A percentile compares a stretch with the other conserved stretches of the same genome.
These are phyloP conservation scores for Gadopsis bispinosus DNA, from an alignment of 2,797 vertebrate species.

Conservation along the genomic window DNA sequence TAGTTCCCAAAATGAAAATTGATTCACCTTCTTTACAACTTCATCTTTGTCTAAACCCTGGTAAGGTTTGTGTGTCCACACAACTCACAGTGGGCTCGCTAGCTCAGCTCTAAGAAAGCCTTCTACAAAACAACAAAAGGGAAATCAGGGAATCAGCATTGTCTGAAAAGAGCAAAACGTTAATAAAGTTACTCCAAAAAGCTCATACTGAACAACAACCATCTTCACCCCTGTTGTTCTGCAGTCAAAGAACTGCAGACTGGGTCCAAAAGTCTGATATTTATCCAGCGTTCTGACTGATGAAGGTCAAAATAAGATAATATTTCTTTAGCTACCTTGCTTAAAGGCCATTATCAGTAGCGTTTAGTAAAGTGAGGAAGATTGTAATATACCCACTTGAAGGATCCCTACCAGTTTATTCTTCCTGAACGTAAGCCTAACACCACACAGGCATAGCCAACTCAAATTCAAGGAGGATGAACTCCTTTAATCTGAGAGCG, in stretches of 20 bases:
- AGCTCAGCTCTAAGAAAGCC: background rate
- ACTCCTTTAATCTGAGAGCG: constrained; percentile 18
- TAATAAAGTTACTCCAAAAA: constrained; percentile 20
- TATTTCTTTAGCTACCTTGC: constrained; percentile 5
- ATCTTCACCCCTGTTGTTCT: constrained; percentile 12
- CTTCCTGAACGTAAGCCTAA: constrained; percentile 4
- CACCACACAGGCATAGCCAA: background rate
- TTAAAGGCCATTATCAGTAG: constrained; percentile 9
- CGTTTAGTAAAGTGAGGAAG: background rate
- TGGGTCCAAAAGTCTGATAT: constrained; percentile 5
- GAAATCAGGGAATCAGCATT: background rate
- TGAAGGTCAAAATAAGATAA: background rate
- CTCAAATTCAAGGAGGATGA: constrained; percentile 34
- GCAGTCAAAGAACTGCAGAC: constrained; percentile 22
- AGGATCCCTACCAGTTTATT: constrained; percentile 10
- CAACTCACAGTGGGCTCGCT: background rate
- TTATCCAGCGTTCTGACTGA: constrained; percentile 21
- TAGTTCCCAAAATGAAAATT: background rate
- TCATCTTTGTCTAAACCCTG: background rate
- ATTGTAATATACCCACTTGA: background rate
- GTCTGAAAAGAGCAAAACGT: constrained; percentile 16
- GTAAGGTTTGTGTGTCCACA: background rate
- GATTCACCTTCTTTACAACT: background rate
- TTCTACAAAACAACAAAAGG: constrained; percentile 11
- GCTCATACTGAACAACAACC: constrained; percentile 31